phyloP scores from a whole-genome alignment of 2,113 vertebrate genomes.

The Ariopsis seemanni region DNA sequence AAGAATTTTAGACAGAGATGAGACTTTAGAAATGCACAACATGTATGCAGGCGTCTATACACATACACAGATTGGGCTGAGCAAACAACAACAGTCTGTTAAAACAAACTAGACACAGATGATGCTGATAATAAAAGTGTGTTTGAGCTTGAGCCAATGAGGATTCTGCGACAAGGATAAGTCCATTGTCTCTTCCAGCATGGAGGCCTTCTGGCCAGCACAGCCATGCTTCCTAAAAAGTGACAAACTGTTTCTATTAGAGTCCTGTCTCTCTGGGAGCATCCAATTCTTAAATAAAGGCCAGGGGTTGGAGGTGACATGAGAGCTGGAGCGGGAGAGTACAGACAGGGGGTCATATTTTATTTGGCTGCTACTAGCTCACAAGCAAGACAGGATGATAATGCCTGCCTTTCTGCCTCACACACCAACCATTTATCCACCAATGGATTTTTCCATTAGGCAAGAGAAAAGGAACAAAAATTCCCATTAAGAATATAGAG shows the following conservation, averaged over 20 bases:
- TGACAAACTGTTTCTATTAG: conserved; percentile 50
- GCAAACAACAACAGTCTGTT: not conserved
- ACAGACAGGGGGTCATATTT: conserved; percentile 45
- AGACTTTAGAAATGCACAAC: not conserved
- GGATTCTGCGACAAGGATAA: conserved; percentile 24
- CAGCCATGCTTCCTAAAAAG: conserved; percentile 42
- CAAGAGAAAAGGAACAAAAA: conserved; percentile 43
- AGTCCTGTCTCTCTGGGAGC: conserved; percentile 32
- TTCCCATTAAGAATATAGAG: conserved; percentile 43
- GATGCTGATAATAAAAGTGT: conserved; percentile 3
- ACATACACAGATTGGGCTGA: not conserved
- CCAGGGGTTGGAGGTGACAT: conserved; percentile 46
- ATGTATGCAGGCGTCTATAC: too few relatives aligned
- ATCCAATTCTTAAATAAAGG: conserved; percentile 52
- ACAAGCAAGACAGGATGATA: conserved; percentile 42
- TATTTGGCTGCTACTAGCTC: conserved; percentile 36
- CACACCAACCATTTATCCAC: conserved; percentile 44
- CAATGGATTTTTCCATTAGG: conserved; percentile 48
- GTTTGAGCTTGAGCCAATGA: not conserved
- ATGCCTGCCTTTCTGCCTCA: conserved; percentile 40
- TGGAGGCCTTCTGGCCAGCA: not conserved
- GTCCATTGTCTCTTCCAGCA: not conserved
- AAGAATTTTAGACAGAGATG: not conserved
- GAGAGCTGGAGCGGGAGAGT: conserved; percentile 26
- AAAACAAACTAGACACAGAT: not conserved